Evolutionary conservation across 2,888 invertebrate genomes (phyloP).

Genomic region (Lypha dubia): DNA sequence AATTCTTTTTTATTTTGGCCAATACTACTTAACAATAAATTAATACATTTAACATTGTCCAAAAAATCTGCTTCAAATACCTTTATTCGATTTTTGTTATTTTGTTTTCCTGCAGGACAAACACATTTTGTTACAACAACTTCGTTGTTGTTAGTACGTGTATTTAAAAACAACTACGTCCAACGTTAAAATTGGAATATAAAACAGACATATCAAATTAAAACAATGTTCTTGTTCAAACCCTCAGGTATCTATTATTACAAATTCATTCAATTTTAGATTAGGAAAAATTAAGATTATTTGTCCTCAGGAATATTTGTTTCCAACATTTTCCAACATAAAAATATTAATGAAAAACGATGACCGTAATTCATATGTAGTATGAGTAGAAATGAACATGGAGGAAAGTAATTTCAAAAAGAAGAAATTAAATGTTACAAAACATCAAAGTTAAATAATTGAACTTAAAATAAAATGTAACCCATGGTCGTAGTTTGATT

Average conservation of each 20-base stretch:
- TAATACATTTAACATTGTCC: neutral
- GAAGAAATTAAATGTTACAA: neutral
- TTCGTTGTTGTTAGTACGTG: neutral
- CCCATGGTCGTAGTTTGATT: too few relatives aligned
- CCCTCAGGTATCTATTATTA: slow-evolving; percentile 62
- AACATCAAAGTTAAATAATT: too few relatives aligned
- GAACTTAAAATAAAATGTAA: too few relatives aligned
- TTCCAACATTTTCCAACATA: neutral
- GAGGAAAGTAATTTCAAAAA: neutral
- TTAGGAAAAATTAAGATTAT: slow-evolving; percentile 69
- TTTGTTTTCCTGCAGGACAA: neutral
- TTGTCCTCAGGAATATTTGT: neutral
- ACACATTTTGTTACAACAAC: neutral
- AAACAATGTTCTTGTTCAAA: neutral
- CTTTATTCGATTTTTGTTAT: neutral
- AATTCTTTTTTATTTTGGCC: too few relatives aligned
- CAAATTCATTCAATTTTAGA: slow-evolving; percentile 69
- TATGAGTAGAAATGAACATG: neutral
- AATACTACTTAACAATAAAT: neutral
- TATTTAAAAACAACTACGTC: neutral
- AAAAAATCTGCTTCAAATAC: neutral
- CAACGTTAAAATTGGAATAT: neutral
- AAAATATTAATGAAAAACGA: neutral
- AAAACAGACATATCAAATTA: neutral
- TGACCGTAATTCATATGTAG: neutral